Evolutionary conservation across 2,888 invertebrate genomes (phyloP).

Genomic region (Byasa hedistus): DNA sequence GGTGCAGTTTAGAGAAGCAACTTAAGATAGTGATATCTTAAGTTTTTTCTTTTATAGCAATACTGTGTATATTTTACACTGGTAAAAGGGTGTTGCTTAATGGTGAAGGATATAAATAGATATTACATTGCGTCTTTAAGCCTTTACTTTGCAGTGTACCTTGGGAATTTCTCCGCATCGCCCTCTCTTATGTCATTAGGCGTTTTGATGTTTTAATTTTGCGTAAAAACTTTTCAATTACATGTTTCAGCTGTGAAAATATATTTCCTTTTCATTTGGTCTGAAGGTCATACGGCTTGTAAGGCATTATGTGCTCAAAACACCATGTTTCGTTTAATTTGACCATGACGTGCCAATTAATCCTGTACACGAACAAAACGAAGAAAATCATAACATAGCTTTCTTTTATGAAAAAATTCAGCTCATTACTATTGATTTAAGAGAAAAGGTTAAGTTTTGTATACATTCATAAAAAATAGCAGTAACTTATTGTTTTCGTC

Average conservation of each 20-base stretch:
- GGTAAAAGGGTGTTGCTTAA: not conserved
- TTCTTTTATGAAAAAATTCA: too few species aligned
- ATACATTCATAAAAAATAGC: too few species aligned
- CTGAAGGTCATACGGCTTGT: not conserved
- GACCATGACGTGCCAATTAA: too few species aligned
- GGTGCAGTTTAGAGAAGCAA: too few species aligned
- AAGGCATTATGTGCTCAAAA: not conserved
- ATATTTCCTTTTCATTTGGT: not conserved
- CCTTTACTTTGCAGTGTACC: constrained; percentile 20
- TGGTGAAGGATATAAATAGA: not conserved
- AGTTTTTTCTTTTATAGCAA: too few species aligned
- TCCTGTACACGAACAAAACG: too few species aligned
- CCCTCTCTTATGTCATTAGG: constrained; percentile 12
- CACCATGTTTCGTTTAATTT: too few species aligned
- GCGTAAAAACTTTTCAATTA: not conserved
- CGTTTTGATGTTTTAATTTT: constrained; percentile 18
- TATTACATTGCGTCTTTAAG: constrained; percentile 1
- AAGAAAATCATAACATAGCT: too few species aligned
- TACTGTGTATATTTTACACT: not conserved
- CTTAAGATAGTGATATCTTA: too few species aligned
- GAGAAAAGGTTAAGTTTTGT: too few species aligned
- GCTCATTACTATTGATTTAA: too few species aligned
- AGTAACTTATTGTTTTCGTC: too few species aligned
- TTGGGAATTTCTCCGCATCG: constrained; percentile 22
- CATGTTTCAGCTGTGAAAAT: not conserved